Evolutionary conservation across 2,113 vertebrate genomes (phyloP).

Genomic region (Cochlearius cochlearius): DNA sequence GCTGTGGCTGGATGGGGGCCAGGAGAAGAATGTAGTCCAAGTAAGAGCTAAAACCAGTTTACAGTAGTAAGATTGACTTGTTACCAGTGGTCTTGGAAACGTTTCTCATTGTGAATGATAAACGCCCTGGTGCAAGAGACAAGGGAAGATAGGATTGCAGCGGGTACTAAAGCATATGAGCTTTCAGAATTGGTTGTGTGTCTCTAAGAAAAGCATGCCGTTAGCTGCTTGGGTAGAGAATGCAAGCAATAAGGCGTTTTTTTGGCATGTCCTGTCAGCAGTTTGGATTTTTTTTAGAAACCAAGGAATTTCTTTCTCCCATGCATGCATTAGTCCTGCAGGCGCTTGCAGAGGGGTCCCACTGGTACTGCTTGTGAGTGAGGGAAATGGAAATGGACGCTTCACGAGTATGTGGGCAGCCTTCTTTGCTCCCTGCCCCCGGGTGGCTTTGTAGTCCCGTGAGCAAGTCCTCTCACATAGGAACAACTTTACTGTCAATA

Average conservation of each 20-base stretch:
- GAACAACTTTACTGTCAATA: background rate
- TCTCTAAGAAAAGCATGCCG: background rate
- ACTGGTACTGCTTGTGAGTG: accelerated
- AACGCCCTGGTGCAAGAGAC: background rate
- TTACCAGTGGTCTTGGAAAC: background rate
- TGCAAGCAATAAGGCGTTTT: background rate
- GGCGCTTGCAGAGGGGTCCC: background rate
- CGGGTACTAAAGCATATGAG: background rate
- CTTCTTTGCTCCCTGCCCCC: accelerated
- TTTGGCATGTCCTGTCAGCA: background rate
- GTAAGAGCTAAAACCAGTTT: background rate
- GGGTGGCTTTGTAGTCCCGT: background rate
- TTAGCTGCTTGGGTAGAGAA: background rate
- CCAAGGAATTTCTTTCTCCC: background rate
- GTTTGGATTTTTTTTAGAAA: background rate
- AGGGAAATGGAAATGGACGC: background rate
- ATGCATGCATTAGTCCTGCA: accelerated
- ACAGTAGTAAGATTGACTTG: background rate
- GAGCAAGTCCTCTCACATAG: background rate
- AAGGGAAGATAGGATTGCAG: background rate
- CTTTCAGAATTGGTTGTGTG: background rate
- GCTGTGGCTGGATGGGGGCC: background rate
- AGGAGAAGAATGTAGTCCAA: background rate
- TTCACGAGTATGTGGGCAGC: accelerated
- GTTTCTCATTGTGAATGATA: background rate